Base-by-base conservation (phyloP, 2,113 vertebrate species). In the Oxyruncus cristatus region DNA sequence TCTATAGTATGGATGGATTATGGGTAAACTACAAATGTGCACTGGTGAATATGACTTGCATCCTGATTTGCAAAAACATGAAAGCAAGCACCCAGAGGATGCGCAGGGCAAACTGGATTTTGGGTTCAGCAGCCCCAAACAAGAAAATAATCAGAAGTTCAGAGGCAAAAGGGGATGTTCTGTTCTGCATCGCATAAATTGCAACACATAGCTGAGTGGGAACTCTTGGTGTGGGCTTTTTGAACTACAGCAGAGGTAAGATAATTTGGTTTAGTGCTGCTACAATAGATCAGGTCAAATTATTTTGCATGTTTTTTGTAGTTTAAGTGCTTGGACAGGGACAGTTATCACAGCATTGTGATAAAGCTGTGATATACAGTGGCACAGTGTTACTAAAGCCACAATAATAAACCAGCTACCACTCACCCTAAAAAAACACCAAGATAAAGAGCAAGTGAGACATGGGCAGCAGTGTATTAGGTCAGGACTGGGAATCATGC, bases 181-280 rank as follows among this genome's bases (percentile, higher is more conserved):
- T 8, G 3, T 62, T 41, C 61, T 49, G 22, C 11, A 17, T 58
- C 47, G 20, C 1, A 0, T 2, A 39, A 28, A 9, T 62, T 16
- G 44, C 37, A 35, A 30, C 41, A 8, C 1, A 3, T 59, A 23
- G 44, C 15, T 17, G 44, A 55, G 63, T 5, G 26, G 52, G 32
- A 78, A 63, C 39, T 74, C 56, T 11, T 22, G 19, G 8, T 6
- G 39, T n/a, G 42, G 17, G n/a, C 19, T 19, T 71, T 72, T 42
- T 37, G 53, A 83, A 30, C 47, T 55, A 50, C 0, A 0, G 26
- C 21, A 68, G 42, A 8, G 17, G 16, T 11, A 49, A 63, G 62
- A 62, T 33, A 24, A 59, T 83, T 67, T 33, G 14, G 12, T 55
- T 67, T 44, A 50, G 17, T 0, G 0, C 33, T 67, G 11, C 81